Evolutionary conservation across 2,113 vertebrate species (phyloP), one percentile per base, ranked within the genome.

Genomic region (Xiphophorus maculatus): DNA sequence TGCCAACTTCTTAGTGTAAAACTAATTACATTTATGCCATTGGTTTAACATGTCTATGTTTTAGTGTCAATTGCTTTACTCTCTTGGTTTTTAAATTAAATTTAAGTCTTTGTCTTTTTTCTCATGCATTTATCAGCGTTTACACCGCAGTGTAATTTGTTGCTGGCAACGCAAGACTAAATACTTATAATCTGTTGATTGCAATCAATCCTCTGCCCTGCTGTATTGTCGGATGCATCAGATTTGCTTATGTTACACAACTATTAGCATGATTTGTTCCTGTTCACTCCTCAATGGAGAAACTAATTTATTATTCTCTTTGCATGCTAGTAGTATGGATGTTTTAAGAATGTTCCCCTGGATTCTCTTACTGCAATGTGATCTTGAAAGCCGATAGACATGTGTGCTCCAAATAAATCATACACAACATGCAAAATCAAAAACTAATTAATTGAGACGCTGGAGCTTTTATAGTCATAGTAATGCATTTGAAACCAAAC

Each of bases 391-490:
- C 73, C 69, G 69, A 70, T 66, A 63, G 70, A 48, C 78, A 60
- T 82, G 69, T 81, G 74, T 82, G 37, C 44, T 58, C 58, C 79
- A 81, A 54, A 81, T 90, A 84, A 87, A 85, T 90, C 71, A 86
- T 63, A 42, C 63, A 40, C n/a, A 82, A 73, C 68, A 82, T 81
- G 66, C 63, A 70, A 74, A 48, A 60, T 77, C 73, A 80, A 48
- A 77, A 82, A 73, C 32, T 76, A 25, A 69, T 82, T 75, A 79
- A 35, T 27, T 40, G 35, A 27, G 64, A 14, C 1, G 35, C 35
- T 40, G 64, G 11, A 66, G 64, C 33, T 40, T 40, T 14, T 27
- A 7, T 5, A 27, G 12, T 40, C 22, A 66, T 12, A 40, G 33
- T 14, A 28, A 66, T 66, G 64, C 4, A n/a, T 37, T 66, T 40